Conservation (phyloP, 2,113 vertebrate species). For the Rhynchomys soricoides region DNA sequence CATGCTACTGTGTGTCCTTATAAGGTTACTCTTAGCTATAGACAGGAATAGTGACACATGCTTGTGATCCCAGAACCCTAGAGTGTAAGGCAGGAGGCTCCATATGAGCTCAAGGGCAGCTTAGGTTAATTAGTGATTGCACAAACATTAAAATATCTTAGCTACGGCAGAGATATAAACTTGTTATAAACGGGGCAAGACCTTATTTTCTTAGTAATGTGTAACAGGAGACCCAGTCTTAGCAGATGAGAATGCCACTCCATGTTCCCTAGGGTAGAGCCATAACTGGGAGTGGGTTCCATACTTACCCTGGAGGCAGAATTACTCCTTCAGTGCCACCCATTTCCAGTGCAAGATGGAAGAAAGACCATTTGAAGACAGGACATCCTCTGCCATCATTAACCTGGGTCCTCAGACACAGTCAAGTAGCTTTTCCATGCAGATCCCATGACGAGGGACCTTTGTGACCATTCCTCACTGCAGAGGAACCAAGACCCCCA, state of each 20-base stretch:
- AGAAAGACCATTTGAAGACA: neutral
- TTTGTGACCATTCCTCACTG: neutral
- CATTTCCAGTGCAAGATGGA: neutral
- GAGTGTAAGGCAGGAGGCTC: neutral
- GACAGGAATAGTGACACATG: neutral
- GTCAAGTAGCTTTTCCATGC: neutral
- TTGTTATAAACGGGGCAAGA: neutral
- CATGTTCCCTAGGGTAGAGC: neutral
- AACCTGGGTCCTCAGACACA: neutral
- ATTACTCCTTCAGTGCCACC: neutral
- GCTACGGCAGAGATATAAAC: neutral
- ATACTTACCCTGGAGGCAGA: neutral
- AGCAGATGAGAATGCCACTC: neutral
- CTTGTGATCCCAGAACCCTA: neutral
- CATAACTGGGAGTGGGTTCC: neutral
- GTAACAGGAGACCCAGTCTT: neutral
- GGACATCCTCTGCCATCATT: neutral
- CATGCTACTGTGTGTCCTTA: neutral
- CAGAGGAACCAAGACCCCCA: neutral
- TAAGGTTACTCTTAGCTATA: neutral
- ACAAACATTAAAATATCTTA: neutral
- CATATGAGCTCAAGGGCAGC: neutral
- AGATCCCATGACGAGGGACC: rapidly evolving
- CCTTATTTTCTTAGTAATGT: neutral
- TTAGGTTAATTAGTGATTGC: neutral